Percentiles rank a stretch among this genome's conserved stretches.
Conservation (phyloP, 2,113 vertebrate genomes). For the Phocoena phocoena region DNA sequence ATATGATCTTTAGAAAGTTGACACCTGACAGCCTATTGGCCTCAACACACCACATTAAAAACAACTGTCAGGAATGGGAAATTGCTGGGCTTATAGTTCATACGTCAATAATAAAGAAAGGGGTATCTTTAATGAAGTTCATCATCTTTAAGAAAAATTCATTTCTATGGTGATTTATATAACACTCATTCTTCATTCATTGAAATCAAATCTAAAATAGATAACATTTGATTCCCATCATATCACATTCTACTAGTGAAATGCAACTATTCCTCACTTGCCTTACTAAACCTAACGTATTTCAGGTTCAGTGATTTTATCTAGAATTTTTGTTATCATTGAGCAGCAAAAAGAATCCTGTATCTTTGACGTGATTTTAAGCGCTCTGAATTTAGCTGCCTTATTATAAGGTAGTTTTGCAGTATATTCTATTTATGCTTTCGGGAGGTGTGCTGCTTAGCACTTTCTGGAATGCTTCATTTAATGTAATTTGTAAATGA, state of each 20-base stretch:
- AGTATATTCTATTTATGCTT: neutral
- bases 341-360: neutral
- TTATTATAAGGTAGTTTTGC: neutral
- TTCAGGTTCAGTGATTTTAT: neutral
- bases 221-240: constrained; percentile 44
- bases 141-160: neutral
- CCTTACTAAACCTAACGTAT: constrained; percentile 44
- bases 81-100: neutral
- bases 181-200: constrained; percentile 9
- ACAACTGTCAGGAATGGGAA: constrained; percentile 38
- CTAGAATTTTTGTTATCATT: neutral
- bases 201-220: constrained; percentile 58
- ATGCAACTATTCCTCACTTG: constrained; percentile 45
- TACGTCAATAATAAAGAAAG: neutral
- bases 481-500: constrained; percentile 41
- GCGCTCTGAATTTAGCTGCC: neutral
- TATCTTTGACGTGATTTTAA: constrained; percentile 26
- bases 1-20: constrained; percentile 72
- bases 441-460: neutral
- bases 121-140: constrained; percentile 3
- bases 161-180: neutral
- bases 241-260: constrained; percentile 57
- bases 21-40: constrained; percentile 49
- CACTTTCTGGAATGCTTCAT: constrained; percentile 27
- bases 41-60: constrained; percentile 42